Conservation (phyloP, 1,140 invertebrate species). For the Apis florea region DNA sequence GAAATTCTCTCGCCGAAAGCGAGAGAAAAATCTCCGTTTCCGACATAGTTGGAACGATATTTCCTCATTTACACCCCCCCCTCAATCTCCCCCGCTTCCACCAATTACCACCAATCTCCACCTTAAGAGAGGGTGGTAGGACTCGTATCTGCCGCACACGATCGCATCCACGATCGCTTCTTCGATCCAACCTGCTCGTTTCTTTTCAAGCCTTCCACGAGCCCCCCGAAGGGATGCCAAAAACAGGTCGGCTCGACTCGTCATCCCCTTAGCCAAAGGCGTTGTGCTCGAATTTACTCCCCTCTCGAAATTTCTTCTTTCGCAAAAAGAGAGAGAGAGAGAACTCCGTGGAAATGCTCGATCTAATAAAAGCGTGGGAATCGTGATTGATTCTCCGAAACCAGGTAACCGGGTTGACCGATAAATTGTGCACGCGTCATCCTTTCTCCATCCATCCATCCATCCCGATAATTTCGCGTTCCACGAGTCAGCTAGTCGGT, state of each 20-base stretch:
- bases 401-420: constrained; percentile 7
- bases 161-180: neutral
- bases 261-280: neutral
- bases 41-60: neutral
- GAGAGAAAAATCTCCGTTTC: no score
- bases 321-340: neutral
- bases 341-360: accelerated
- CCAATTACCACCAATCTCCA: no score
- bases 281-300: constrained; percentile 8
- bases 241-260: neutral
- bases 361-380: constrained; percentile 10
- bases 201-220: neutral
- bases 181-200: neutral
- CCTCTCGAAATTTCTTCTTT: constrained; percentile 9
- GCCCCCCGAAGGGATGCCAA: neutral
- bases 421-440: constrained; percentile 17
- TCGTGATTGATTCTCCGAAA: constrained; percentile 11
- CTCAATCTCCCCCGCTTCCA: neutral
- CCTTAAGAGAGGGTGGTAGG: no score
- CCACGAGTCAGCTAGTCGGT: constrained; percentile 20
- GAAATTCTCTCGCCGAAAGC: neutral
- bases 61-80: no score
- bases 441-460: no score
- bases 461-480: constrained; percentile 27
- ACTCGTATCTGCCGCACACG: neutral